phyloP scores from a whole-genome alignment of 2,797 vertebrate genomes.

The Pteronotus mesoamericanus region DNA sequence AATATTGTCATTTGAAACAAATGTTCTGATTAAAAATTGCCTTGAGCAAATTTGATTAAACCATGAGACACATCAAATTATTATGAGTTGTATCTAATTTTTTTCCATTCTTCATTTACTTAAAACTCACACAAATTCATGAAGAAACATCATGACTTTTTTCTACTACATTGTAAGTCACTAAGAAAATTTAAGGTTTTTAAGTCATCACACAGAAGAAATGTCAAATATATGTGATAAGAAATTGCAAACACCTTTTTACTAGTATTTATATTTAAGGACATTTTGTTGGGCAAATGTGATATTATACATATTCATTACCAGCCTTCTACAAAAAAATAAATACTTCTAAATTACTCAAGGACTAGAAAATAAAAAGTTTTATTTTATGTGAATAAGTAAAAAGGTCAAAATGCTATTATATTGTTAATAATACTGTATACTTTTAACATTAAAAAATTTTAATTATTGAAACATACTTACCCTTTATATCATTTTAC shows the following conservation, averaged over 20 bases:
- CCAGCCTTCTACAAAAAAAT: neutral
- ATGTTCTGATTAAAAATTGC: neutral
- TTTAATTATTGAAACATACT: neutral
- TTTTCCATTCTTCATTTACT: neutral
- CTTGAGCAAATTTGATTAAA: neutral
- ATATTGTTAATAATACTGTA: neutral
- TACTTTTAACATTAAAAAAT: neutral
- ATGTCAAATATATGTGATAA: neutral
- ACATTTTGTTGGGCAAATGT: neutral
- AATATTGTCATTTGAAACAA: neutral
- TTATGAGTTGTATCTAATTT: neutral
- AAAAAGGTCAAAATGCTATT: neutral
- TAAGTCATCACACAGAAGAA: neutral
- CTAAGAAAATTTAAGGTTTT: neutral
- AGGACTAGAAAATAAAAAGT: neutral
- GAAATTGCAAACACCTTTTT: neutral
- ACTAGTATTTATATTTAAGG: conserved; percentile 1
- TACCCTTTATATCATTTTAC: neutral
- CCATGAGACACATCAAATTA: neutral
- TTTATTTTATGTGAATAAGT: neutral
- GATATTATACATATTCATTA: neutral
- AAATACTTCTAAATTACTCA: neutral
- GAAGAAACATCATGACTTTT: neutral
- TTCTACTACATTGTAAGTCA: neutral
- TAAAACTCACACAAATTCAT: neutral